These are phyloP conservation scores for Himalopsyche anomala DNA, from an alignment of 2,888 invertebrate genomes.

Conservation along the genomic window DNA sequence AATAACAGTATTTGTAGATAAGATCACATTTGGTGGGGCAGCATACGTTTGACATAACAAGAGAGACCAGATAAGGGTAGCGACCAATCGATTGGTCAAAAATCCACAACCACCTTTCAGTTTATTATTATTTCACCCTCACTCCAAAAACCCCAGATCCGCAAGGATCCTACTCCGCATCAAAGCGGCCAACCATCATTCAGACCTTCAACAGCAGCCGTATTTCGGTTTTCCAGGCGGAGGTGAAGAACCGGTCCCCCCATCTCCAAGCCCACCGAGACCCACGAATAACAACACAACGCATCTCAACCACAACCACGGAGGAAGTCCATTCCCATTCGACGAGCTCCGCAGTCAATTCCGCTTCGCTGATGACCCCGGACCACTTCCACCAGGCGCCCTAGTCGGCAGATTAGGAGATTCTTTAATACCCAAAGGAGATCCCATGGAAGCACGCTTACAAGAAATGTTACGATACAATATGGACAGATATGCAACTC, in stretches of 20 bases:
- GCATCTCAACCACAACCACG: constrained; percentile 77
- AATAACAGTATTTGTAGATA: background rate
- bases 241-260: constrained; percentile 65
- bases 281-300: constrained; percentile 77
- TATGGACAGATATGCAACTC: constrained; percentile 96
- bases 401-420: constrained; percentile 92
- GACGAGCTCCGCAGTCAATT: constrained; percentile 88
- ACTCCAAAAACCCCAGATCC: constrained; percentile 28
- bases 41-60: background rate
- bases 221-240: constrained; percentile 72
- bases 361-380: constrained; percentile 90
- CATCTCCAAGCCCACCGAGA: constrained; percentile 73
- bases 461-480: constrained; percentile 96
- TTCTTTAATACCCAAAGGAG: constrained; percentile 93
- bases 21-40: constrained; percentile 15
- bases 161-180: constrained; percentile 34
- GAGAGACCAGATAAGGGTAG: constrained; percentile 9
- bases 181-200: constrained; percentile 22
- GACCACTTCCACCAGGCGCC: constrained; percentile 85
- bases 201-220: constrained; percentile 51
- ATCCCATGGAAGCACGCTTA: constrained; percentile 94
- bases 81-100: constrained; percentile 54
- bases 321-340: constrained; percentile 84
- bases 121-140: constrained; percentile 56
- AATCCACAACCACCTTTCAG: constrained; percentile 50